Evolutionary conservation across 2,888 invertebrate species (phyloP), one percentile per base, ranked within the genome.

Genomic region (Cremastinae sp.): DNA sequence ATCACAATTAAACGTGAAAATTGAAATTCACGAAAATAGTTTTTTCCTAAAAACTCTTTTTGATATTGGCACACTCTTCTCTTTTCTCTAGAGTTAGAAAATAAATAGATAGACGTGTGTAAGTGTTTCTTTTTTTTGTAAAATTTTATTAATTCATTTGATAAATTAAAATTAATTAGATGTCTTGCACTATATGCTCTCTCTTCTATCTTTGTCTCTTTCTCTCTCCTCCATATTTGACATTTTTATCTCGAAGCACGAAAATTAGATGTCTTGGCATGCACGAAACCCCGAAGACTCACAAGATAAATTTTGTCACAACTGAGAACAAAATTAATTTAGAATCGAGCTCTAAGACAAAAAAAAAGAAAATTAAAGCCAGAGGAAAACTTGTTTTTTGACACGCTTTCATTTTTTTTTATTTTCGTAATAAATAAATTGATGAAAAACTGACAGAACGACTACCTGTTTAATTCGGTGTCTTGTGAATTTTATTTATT

Each of bases 181-280:
- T 89, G 88, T 88, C 83, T 84, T 89, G 89, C 88, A 89, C 88
- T 59, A 86, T 84, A 85, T 84, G 86, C 83, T 54, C 53, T 43
- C 64, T 84, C 81, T 84, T 81, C 84, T 80, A 74, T 82, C 84
- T 82, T 84, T 84, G 74, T 83, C 81, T 82, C 28, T 83, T 9
- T n/a, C 16, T 81, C 83, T 80, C 81, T 82, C 56, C 58, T 58
- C 58, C 36, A 53, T 14, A 66, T 59, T 69, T 64, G 75, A 79
- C 75, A 75, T 78, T 65, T 41, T 74, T 78, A 79, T 75, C 78
- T 71, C 71, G 58, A 54, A 79, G 80, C 80, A 80, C 80, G 80
- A 76, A 78, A 78, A 80, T 51, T 88, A 89, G 87, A 87, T 89
- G 88, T 89, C 85, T 88, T 88, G 86, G 88, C 89, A 89, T 89